Base-by-base conservation (phyloP, 2,888 invertebrate species). In the Busseola fusca region DNA sequence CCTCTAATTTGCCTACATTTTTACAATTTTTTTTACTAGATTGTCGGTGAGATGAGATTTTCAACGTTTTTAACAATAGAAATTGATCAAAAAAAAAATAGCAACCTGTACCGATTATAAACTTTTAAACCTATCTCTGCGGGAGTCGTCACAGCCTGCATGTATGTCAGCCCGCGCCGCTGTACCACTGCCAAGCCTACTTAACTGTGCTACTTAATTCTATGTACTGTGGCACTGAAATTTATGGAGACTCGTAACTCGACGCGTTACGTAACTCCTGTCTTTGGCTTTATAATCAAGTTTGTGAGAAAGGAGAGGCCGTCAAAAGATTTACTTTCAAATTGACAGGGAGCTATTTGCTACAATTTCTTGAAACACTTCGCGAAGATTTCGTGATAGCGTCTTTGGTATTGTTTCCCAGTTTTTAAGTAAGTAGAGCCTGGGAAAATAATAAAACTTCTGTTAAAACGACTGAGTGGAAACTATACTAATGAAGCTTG, bases 121-220 rank as follows among this genome's bases (percentile, higher is more conserved):
- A 59, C 7, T 56, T 76, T 48, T 5, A 58, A 72, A 58, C 45
- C 40, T 25, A 56, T 59, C 57, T 72, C 72, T 37, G 69, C 60
- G 57, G 66, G 80, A 18, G 64, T 60, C 40, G 42, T 60, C 72
- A 72, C 54, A 79, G 76, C 5, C 59, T 66, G 69, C 16, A 48
- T 72, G 64, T 57, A 52, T n/a, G 59, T 48, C 64, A 45, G 27
- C 42, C 63, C 62, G 50, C 64, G 63, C 59, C 58, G 69, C 18
- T 69, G 73, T 58, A 10, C 52, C 66, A 62, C 72, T 79, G 69
- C 79, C 76, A 80, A 76, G 64, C 73, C 69, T 80, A 68, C 77
- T 73, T 70, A 76, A 54, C 60, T 42, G 69, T 30, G 69, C 67
- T 69, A 76, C 57, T 62, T 76, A 69, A 76, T 64, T 60, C 59